phyloP scores from a whole-genome alignment of 2,797 vertebrate genomes.

The Ctenosaura bakeri region DNA sequence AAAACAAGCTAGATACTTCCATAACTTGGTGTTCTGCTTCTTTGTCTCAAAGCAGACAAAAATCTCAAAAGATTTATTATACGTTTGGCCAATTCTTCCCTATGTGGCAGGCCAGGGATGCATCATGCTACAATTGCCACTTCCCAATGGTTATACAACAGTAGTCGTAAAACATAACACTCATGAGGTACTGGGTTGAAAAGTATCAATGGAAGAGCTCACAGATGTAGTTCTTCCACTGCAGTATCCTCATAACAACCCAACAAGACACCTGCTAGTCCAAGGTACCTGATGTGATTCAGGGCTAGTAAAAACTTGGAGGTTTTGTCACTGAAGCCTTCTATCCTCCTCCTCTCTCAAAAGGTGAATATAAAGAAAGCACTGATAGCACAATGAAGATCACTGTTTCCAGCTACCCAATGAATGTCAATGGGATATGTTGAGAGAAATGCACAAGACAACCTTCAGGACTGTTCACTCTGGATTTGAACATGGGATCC shows the following conservation, averaged over 20 bases:
- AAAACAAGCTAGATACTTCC: neutral
- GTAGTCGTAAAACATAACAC: neutral
- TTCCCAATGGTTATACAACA: neutral
- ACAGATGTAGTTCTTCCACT: neutral
- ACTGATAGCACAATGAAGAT: neutral
- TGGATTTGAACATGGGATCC: too few species aligned
- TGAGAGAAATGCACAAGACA: neutral
- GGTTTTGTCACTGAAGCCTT: neutral
- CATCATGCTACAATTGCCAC: neutral
- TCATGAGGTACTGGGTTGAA: neutral
- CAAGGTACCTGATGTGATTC: neutral
- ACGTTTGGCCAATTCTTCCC: neutral
- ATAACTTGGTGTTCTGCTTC: constrained; percentile 1
- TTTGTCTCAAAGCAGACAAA: neutral
- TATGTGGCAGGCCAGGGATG: neutral
- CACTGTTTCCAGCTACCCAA: neutral
- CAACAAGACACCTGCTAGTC: neutral
- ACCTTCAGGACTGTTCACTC: neutral
- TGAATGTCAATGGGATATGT: neutral
- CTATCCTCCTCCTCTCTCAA: neutral
- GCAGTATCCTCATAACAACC: neutral
- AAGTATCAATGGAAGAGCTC: neutral
- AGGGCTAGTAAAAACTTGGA: neutral
- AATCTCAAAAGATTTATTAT: neutral
- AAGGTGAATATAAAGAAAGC: neutral